Conservation (phyloP, 2,888 invertebrate genomes). For the Pheosia gnoma region DNA sequence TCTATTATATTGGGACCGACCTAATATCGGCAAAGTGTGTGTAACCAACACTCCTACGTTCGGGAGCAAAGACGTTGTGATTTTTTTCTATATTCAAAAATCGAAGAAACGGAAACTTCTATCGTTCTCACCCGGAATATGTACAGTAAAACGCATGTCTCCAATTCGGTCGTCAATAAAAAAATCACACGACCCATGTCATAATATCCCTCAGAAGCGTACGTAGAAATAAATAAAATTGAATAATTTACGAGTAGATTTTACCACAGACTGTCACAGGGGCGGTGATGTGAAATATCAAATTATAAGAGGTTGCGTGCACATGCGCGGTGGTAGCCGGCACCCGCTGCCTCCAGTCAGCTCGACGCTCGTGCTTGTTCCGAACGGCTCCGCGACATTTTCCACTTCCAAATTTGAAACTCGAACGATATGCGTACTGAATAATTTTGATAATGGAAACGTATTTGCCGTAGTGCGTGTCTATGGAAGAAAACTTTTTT, state of each 20-base stretch:
- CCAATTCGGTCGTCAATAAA: constrained; percentile 32
- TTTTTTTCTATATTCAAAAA: too few relatives aligned
- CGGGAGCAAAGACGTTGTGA: too few relatives aligned
- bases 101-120: too few relatives aligned
- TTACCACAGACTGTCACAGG: constrained; percentile 77
- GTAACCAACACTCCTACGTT: too few relatives aligned
- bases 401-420: constrained; percentile 55
- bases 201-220: constrained; percentile 57
- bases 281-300: constrained; percentile 79
- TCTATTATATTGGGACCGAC: too few relatives aligned
- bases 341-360: constrained; percentile 68
- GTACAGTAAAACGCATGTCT: background rate
- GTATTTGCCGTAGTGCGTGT: constrained; percentile 25
- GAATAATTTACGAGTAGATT: constrained; percentile 78
- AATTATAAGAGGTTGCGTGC: constrained; percentile 75
- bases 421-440: constrained; percentile 54
- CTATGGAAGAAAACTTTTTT: constrained; percentile 19
- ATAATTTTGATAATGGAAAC: constrained; percentile 39
- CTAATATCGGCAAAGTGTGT: too few relatives aligned
- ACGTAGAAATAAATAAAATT: constrained; percentile 75
- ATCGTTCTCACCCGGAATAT: background rate
- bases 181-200: constrained; percentile 50
- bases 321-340: constrained; percentile 63
- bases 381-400: constrained; percentile 64
- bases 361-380: constrained; percentile 60